Evolutionary conservation across 2,888 invertebrate species (phyloP).

Genomic region (Ariolimax columbianus): DNA sequence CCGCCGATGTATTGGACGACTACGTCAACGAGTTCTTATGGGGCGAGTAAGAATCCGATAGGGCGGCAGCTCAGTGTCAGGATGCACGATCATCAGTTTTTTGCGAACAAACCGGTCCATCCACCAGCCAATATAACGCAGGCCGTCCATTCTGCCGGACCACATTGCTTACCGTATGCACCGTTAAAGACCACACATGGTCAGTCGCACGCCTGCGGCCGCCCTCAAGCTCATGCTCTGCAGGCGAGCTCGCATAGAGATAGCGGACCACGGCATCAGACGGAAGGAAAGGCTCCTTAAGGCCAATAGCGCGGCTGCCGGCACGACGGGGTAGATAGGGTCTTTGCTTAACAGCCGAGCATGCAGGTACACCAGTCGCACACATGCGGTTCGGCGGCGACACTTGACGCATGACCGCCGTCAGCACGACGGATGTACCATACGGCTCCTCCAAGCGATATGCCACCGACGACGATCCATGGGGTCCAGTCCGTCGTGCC

Average conservation of each 20-base stretch:
- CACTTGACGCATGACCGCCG: too few relatives aligned
- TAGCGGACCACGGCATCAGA: neutral
- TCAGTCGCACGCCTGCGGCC: neutral
- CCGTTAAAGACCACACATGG: neutral
- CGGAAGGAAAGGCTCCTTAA: too few relatives aligned
- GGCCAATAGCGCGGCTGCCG: too few relatives aligned
- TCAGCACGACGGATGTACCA: too few relatives aligned
- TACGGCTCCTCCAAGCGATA: neutral
- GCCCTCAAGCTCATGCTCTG: neutral
- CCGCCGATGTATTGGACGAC: neutral
- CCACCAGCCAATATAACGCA: neutral
- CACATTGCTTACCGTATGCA: neutral
- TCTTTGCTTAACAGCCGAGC: too few relatives aligned
- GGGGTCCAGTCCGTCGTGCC: conserved; percentile 4
- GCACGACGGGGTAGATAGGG: too few relatives aligned
- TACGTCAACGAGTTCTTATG: neutral
- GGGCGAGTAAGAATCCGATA: too few relatives aligned
- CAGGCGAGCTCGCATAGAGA: conserved; percentile 1
- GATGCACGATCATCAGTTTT: too few relatives aligned
- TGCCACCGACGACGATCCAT: neutral
- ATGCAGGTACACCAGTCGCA: too few relatives aligned
- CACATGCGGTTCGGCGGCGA: too few relatives aligned
- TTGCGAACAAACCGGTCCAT: neutral
- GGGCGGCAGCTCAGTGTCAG: too few relatives aligned
- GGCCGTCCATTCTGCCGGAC: neutral